Evolutionary conservation across 2,888 invertebrate species (phyloP).

Genomic region (Troglohyphantes excavatus): DNA sequence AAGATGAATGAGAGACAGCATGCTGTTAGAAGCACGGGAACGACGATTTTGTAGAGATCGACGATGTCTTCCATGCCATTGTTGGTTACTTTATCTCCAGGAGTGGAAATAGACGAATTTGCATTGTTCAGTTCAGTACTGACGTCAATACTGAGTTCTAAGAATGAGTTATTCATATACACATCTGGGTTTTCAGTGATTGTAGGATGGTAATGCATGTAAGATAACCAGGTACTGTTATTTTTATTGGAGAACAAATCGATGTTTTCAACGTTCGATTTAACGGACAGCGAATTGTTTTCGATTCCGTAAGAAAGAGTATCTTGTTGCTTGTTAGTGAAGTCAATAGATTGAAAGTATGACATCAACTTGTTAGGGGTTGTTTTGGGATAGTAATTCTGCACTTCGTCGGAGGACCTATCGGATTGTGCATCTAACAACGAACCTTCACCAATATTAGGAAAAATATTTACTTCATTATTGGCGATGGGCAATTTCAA

Average conservation of each 20-base stretch:
- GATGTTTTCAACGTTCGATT: neutral
- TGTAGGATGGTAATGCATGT: neutral
- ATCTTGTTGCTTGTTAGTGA: neutral
- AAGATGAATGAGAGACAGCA: slow-evolving; percentile 85
- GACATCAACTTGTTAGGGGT: neutral
- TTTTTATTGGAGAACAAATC: neutral
- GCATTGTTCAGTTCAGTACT: neutral
- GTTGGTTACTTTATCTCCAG: neutral
- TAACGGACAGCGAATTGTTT: neutral
- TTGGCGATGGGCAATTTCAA: neutral
- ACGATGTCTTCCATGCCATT: slow-evolving; percentile 8
- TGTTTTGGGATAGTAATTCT: neutral
- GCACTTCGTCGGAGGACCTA: neutral
- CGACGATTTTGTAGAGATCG: slow-evolving; percentile 81
- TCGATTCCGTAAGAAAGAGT: neutral
- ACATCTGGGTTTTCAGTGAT: neutral
- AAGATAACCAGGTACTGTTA: neutral
- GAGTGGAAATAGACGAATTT: neutral
- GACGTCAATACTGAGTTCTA: slow-evolving; percentile 17
- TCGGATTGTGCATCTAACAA: neutral
- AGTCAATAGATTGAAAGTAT: neutral
- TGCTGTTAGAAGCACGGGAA: slow-evolving; percentile 83
- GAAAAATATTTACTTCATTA: neutral
- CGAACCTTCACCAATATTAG: neutral
- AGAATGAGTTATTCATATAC: neutral